Evolutionary conservation across 2,888 invertebrate species (phyloP), one percentile per base, ranked within the genome.

Genomic region (Dryococelus australis): DNA sequence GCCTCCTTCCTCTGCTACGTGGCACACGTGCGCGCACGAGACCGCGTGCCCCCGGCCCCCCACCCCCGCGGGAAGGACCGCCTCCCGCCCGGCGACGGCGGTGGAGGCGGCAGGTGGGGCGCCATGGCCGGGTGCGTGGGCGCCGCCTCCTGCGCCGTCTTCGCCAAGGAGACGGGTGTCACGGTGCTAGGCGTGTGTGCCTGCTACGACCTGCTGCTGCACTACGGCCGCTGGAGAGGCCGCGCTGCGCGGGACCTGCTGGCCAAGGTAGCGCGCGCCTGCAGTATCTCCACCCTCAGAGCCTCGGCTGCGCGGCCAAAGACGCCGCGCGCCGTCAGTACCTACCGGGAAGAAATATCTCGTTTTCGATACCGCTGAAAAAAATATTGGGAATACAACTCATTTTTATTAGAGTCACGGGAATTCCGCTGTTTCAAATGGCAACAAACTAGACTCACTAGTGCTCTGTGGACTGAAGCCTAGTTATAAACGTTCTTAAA

Each of bases 121-220:
- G 96, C 95, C 90, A 93, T 97, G 90, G 93, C 94, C 87, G 93
- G 94, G 89, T 95, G 92, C 92, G 91, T 93, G 89, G 91, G 93
- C 78, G 92, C 96, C 89, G 96, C 97, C 78, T 93, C 96, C 84
- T 96, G 96, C 84, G 97, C 98, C 89, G 96, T 98, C 93, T 94
- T 99, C 90, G 97, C 98, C 93, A 99, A 99, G 93, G 99, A 99
- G 93, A 98, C 98, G 86, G 99, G 98, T 87, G 95, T 99, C 91
- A 98, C 98, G 90, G 98, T 98, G 89, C 93, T 99, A 91, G 96
- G 97, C 87, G 95, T 98, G 89, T 99, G 98, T 93, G 96, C 96
- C 90, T 94, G 97, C 89, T 98, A 97, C 93, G 98, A 99, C 93
- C 94, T 97, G 91, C 85, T 88, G 16, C 53, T 88, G 13, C 88